Base-by-base conservation (phyloP, 1,140 invertebrate genomes). In the Rhagoletis pomonella region DNA sequence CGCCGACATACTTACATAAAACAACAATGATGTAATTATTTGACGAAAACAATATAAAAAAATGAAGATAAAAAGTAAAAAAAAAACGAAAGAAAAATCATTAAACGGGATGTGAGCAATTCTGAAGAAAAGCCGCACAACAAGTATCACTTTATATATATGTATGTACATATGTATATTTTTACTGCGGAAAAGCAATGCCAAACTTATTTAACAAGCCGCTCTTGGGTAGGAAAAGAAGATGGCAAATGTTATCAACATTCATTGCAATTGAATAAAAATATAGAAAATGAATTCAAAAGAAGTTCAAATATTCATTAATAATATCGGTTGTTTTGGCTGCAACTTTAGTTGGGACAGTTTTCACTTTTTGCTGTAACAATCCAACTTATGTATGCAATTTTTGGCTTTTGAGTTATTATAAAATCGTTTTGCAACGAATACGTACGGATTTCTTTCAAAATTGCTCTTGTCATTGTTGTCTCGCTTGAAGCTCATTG, bases 401-500 rank as follows among this genome's bases (percentile, higher is more conserved):
- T 55, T 55, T 55, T 10, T 55, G 5, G 50, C 50, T 55, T 55
- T 55, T 0, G 50, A 55, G 50, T 55, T 44, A 14, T 69, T 69
- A 69, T 42, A 44, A 69, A 69, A 44, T 44, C 10, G 17, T 73
- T 44, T 73, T 73, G 4, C 42, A 44, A 9, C 4, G 3, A 44
- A 44, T 44, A 29, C 64, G 39, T 19, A 39, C 29, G 4, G 14
- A 44, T 42, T 73, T 73, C 17, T 73, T 73, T 39, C 12, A 73
- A 73, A n/a, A 39, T 67, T 67, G 12, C 67, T 73, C 42, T 81
- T 81, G 73, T 81, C 73, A 81, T 58, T 81, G 47, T 55, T 81
- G 17, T 81, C 7, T 50, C 73, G 44, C 67, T 44, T 47, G 67
- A 73, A 81, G 73, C 73, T 81, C 73, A 55, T 58, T 55, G 73